phyloP scores from a whole-genome alignment of 2,113 vertebrate genomes.

The Psephotus haematonotus region DNA sequence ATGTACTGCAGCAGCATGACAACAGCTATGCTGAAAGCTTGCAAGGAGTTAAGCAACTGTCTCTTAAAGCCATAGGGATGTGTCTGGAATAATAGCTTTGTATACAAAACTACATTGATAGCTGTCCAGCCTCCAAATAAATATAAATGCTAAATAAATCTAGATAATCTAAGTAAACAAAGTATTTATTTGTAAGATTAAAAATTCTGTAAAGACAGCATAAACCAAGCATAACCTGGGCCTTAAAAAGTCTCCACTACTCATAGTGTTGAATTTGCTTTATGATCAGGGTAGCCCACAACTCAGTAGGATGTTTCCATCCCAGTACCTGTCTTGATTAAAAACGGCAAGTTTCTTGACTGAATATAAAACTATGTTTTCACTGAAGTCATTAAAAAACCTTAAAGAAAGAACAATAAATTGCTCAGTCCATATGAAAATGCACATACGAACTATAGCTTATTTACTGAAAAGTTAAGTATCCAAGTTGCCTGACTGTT shows the following conservation, averaged over 20 bases:
- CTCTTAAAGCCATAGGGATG: background rate
- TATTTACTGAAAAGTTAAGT: background rate
- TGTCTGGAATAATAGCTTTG: conserved; percentile 16
- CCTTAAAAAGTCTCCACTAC: background rate
- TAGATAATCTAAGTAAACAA: background rate
- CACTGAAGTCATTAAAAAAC: background rate
- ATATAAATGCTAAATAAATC: background rate
- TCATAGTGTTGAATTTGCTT: background rate
- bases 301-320: background rate
- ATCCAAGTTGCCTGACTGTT: background rate
- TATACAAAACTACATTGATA: background rate
- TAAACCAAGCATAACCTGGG: background rate
- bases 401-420: background rate
- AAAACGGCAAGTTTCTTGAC: background rate
- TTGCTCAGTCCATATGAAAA: background rate
- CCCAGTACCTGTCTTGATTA: background rate
- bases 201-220: background rate
- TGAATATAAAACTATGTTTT: background rate
- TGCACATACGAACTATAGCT: background rate
- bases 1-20: background rate
- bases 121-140: background rate
- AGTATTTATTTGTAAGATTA: background rate
- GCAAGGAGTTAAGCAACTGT: background rate
- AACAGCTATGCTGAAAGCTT: background rate
- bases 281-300: background rate